These are phyloP conservation scores for Rousettus leschenaultii DNA, from an alignment of 2,113 vertebrate genomes.

Conservation along the genomic window DNA sequence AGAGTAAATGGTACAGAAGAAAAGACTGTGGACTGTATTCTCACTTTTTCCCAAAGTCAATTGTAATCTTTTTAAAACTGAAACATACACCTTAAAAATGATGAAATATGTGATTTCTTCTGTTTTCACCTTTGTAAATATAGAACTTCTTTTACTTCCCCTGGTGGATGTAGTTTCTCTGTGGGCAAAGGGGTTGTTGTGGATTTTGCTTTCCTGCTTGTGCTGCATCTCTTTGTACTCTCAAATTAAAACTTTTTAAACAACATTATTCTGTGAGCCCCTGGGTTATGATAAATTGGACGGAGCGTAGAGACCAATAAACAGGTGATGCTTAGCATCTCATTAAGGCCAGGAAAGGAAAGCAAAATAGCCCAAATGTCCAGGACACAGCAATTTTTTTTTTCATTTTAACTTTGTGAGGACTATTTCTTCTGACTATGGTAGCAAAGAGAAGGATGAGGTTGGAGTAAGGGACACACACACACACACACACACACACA, in stretches of 20 bases:
- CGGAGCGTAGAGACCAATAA: neutral
- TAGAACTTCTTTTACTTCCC: neutral
- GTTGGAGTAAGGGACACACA: neutral
- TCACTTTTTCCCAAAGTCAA: neutral
- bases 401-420: neutral
- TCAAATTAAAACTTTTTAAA: constrained; percentile 39
- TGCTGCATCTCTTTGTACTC: neutral
- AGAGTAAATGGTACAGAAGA: neutral
- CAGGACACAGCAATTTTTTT: neutral
- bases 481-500: neutral
- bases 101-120: neutral
- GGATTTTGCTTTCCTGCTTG: neutral
- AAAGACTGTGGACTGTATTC: neutral
- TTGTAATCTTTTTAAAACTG: neutral
- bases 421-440: neutral
- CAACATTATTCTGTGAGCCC: neutral
- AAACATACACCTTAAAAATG: neutral
- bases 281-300: neutral
- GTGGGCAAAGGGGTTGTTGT: neutral
- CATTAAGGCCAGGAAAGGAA: constrained; percentile 16
- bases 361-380: constrained; percentile 1
- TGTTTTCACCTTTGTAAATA: neutral
- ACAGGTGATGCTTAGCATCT: constrained; percentile 32
- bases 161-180: neutral
- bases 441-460: neutral